Base-by-base conservation (phyloP, 2,797 vertebrate species). In the Gallirallus australis region DNA sequence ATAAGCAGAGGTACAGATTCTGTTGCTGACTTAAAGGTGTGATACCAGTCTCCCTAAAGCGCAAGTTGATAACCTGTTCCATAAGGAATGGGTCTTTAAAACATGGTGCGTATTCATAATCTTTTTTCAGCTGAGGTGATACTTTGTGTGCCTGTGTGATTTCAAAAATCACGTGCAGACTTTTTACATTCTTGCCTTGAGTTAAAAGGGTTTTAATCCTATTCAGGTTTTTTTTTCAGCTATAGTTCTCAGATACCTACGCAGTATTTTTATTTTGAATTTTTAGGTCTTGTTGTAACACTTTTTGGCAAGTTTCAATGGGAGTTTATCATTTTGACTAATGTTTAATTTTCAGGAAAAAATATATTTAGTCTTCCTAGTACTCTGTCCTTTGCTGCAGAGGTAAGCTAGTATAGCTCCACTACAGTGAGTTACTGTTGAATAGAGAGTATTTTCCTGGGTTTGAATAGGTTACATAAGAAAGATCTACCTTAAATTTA, bases 11-110 rank as follows among this genome's bases (percentile, higher is more conserved):
- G 48, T 87, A 6, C 2, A 3, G 47, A 64, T 69, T 92, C 56
- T 63, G 8, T 37, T 45, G 31, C 50, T 81, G 89, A 86, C 76
- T 72, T 59, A 45, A 69, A 93, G 31, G 54, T 83, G 45, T 69
- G 53, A 30, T 61, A 93, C 40, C 37, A 83, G 76, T 69, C 31
- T 83, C 56, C 59, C 48, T 89, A 33, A 89, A 86, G 37, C 50
- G 52, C 52, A 76, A 73, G 18, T 5, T 82, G 28, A 60, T 90
- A 69, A 89, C 64, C 35, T 90, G 53, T 94, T 90, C 73, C 47
- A 28, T 65, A 88, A 86, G 33, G 33, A 83, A 90, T 48, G 16
- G 48, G 28, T 88, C 66, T 90, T 89, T 82, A 70, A 81, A 95
- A 66, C 48, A 53, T 68, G 11, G 14, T 76, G 31, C 23, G 5